Evolutionary conservation across 2,797 vertebrate genomes (phyloP).

Genomic region (Sebastolobus alascanus): DNA sequence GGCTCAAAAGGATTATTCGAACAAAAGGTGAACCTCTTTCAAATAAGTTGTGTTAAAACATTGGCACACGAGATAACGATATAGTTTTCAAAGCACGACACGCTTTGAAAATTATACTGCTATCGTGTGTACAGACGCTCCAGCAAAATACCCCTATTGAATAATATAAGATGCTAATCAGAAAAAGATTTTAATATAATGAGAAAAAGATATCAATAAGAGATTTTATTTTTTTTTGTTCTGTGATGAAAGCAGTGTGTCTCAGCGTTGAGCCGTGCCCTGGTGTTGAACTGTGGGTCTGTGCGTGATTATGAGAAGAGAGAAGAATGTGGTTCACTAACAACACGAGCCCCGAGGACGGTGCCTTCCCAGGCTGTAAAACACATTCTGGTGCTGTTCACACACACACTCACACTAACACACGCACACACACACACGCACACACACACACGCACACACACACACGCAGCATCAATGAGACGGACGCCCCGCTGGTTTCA

Average conservation of each 20-base stretch:
- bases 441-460: conserved; percentile 26
- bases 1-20: conserved; percentile 20
- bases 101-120: conserved; percentile 44
- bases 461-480: conserved; percentile 22
- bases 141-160: conserved; percentile 16
- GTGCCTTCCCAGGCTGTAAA: conserved; percentile 74
- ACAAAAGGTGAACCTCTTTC: conserved; percentile 38
- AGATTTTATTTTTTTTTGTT: conserved; percentile 10
- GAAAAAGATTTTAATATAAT: conserved; percentile 59
- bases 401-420: conserved; percentile 30
- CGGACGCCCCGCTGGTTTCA: conserved; percentile 49
- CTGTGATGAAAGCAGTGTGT: conserved; percentile 56
- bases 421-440: conserved; percentile 28
- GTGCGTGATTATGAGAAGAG: conserved; percentile 70
- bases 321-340: conserved; percentile 73
- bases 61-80: conserved; percentile 39
- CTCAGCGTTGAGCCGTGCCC: conserved; percentile 50
- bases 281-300: conserved; percentile 66
- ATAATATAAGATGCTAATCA: conserved; percentile 52
- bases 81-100: conserved; percentile 46
- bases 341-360: conserved; percentile 62
- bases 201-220: conserved; percentile 61
- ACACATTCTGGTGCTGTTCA: conserved; percentile 61
- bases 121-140: conserved; percentile 30
- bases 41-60: conserved; percentile 37